Evolutionary conservation across 1,140 invertebrate species (phyloP), one percentile per base, ranked within the genome.

Genomic region (Pogonomyrmex barbatus): DNA sequence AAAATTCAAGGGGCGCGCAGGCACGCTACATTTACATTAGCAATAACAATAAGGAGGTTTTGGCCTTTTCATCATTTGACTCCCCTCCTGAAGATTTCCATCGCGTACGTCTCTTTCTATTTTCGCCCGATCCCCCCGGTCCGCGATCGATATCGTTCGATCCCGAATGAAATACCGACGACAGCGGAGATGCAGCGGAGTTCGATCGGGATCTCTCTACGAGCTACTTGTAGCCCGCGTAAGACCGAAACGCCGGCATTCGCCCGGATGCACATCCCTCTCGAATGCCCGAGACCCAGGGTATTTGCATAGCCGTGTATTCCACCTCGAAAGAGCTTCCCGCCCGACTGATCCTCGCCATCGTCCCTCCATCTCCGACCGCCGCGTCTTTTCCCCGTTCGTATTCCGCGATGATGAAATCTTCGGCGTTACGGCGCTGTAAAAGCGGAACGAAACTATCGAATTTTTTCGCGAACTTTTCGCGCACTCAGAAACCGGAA

Each of bases 321-420:
- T 85, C 85, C 65, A 24, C 65, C 17, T 47, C 17, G 71, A 87
- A 89, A 89, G 73, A 86, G 58, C 85, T 77, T 90, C 81, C 76
- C 62, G 56, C 63, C 63, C 70, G 73, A 82, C 50, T 56, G 88
- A 70, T 81, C 63, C 65, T 65, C 36, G 33, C 39, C 50, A 45
- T 60, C 73, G 17, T 30, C 36, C 42, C 54, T 68, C 58, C 54
- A 17, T 70, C 58, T 36, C 52, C 36, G 17, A 60, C 63, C 47
- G 10, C 52, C 68, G 36, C 56, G 58, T 70, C 58, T 83, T 58
- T 75, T 75, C 56, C 45, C n/a, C 63, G 39, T 8, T 14, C 39
- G 45, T 58, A 73, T 76, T 24, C n/a, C 60, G n/a, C 60, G 88
- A 87, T 85, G 88, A 90, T 89, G 88, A 90, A 90, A 89, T 90